Percentiles rank a stretch among this genome's conserved stretches.
Conservation (phyloP, 2,888 invertebrate genomes). For the Formica aserva region DNA sequence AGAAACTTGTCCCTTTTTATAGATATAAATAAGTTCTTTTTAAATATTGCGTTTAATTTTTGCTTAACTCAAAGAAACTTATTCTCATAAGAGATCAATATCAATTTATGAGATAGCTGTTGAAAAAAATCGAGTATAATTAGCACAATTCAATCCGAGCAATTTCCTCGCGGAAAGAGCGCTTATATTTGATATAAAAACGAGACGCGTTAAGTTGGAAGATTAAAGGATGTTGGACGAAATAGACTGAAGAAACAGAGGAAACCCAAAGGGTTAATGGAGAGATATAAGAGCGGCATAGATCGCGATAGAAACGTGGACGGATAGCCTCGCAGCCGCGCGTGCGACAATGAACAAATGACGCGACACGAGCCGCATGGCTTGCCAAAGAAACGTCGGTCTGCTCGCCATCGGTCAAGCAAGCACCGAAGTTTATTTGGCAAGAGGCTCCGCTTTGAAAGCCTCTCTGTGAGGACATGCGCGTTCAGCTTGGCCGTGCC, state of each 20-base stretch:
- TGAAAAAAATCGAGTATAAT: background rate
- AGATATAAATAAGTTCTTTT: background rate
- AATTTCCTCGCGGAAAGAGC: slow-evolving; percentile 8
- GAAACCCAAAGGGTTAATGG: background rate
- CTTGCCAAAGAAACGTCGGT: slow-evolving; percentile 85
- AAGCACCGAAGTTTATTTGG: slow-evolving; percentile 84
- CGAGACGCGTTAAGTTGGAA: background rate
- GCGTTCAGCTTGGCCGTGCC: slow-evolving; percentile 82
- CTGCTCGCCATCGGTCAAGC: slow-evolving; percentile 66
- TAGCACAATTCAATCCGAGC: background rate
- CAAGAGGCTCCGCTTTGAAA: slow-evolving; percentile 84
- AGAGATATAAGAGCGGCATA: background rate
- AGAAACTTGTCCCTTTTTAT: background rate
- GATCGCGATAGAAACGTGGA: slow-evolving; percentile 5
- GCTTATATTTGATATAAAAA: background rate
- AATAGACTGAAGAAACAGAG: slow-evolving; percentile 3
- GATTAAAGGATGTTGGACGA: background rate
- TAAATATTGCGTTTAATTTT: background rate
- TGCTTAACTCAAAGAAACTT: background rate
- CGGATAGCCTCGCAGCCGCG: slow-evolving; percentile 84
- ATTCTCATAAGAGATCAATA: background rate
- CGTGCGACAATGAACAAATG: slow-evolving; percentile 86
- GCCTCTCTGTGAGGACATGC: slow-evolving; percentile 86
- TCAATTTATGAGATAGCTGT: background rate
- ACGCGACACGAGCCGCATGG: slow-evolving; percentile 86